Evolutionary conservation across 1,140 invertebrate species (phyloP).

Genomic region (Hylyphantes graminicola): DNA sequence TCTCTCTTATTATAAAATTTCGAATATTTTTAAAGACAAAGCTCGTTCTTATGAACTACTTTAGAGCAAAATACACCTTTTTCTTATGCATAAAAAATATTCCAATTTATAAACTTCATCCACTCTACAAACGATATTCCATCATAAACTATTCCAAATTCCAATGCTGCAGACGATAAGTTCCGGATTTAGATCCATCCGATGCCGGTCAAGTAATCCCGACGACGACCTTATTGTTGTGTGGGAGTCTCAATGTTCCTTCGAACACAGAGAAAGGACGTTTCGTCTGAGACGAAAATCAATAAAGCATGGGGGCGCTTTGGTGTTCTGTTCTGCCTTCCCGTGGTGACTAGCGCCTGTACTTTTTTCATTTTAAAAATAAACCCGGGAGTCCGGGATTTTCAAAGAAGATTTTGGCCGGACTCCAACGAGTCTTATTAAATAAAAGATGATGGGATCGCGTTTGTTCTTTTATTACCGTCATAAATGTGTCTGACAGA

Average conservation of each 20-base stretch:
- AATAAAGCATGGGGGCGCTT: conserved; percentile 13
- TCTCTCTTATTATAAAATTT: too few species aligned
- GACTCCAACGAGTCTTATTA: conserved; percentile 24
- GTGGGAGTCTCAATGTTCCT: background rate
- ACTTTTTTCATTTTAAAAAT: conserved; percentile 28
- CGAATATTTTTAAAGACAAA: background rate
- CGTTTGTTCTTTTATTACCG: too few species aligned
- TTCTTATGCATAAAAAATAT: too few species aligned
- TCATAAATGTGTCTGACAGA: too few species aligned
- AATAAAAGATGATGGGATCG: background rate
- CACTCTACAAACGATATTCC: too few species aligned
- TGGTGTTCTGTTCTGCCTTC: background rate
- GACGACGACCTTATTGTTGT: background rate
- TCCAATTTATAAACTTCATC: too few species aligned
- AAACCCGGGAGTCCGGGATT: conserved; percentile 17
- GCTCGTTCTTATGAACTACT: too few species aligned
- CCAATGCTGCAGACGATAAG: too few species aligned
- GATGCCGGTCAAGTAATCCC: background rate
- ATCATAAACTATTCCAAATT: too few species aligned
- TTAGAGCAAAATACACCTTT: background rate
- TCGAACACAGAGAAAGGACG: conserved; percentile 6
- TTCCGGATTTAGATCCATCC: conserved; percentile 5
- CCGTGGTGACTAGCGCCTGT: conserved; percentile 20
- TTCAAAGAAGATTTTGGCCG: conserved; percentile 17
- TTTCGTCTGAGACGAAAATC: conserved; percentile 33